These are phyloP conservation scores for Zosterops japonicus DNA, from an alignment of 2,113 vertebrate species.

Conservation along the genomic window DNA sequence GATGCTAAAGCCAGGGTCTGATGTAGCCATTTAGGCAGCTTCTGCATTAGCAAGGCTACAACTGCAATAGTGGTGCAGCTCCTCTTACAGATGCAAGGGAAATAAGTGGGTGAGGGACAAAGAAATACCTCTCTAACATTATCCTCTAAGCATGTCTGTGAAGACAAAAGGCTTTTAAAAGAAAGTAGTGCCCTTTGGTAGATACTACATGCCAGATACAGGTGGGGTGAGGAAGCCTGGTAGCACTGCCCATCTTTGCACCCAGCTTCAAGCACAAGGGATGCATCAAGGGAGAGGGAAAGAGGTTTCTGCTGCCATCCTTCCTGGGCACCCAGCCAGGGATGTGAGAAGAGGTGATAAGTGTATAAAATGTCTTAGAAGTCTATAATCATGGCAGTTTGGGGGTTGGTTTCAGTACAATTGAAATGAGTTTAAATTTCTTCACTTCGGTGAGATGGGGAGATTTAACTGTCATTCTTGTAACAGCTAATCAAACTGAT, in stretches of 20 bases:
- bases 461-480: slow-evolving; percentile 53
- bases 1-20: not conserved
- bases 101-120: not conserved
- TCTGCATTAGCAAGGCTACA: not conserved
- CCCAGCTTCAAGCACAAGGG: not conserved
- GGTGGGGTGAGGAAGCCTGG: rapidly evolving
- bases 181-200: not conserved
- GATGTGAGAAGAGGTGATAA: slow-evolving; percentile 5
- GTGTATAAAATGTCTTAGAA: slow-evolving; percentile 16
- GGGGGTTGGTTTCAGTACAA: slow-evolving; percentile 37
- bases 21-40: not conserved
- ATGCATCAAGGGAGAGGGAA: not conserved
- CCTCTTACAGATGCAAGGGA: not conserved
- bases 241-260: not conserved
- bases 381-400: slow-evolving; percentile 6
- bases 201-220: not conserved
- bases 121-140: not conserved
- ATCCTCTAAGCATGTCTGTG: not conserved
- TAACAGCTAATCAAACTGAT: slow-evolving; percentile 48
- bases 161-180: not conserved
- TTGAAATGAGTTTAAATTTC: slow-evolving; percentile 41
- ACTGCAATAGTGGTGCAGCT: rapidly evolving
- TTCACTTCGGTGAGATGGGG: slow-evolving; percentile 16
- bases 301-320: not conserved
- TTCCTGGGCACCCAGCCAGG: slow-evolving; percentile 30